Evolutionary conservation across 2,888 invertebrate species (phyloP).

Genomic region (Dryococelus australis): DNA sequence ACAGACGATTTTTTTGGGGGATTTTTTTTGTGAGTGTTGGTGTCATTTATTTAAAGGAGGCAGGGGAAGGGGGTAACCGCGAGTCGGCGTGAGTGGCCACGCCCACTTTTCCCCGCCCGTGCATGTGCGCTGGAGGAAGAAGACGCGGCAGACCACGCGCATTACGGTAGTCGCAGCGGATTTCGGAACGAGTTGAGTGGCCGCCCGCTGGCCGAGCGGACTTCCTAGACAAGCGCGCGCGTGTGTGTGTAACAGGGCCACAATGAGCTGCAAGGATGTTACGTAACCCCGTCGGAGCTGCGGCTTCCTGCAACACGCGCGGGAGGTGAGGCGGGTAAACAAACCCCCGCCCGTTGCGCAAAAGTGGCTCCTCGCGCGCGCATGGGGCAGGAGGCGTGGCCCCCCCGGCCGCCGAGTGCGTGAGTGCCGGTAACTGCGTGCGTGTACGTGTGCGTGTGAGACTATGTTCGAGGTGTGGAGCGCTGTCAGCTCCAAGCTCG

Average conservation of each 20-base stretch:
- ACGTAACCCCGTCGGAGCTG: neutral
- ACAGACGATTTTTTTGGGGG: too few relatives aligned
- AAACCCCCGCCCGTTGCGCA: neutral
- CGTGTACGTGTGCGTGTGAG: neutral
- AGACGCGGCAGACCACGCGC: too few relatives aligned
- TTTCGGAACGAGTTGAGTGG: neutral
- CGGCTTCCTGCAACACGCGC: neutral
- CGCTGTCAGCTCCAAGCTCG: conserved; percentile 77
- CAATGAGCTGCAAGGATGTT: conserved; percentile 16
- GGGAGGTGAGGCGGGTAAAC: neutral
- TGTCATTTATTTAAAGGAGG: neutral
- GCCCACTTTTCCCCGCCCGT: neutral
- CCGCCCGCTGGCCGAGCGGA: too few relatives aligned
- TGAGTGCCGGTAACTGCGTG: neutral
- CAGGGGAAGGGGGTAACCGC: too few relatives aligned
- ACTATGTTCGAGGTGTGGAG: conserved; percentile 86
- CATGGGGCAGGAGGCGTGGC: neutral
- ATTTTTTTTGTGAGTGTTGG: neutral
- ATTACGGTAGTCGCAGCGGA: neutral
- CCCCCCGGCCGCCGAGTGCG: neutral
- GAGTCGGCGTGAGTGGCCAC: neutral
- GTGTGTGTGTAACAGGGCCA: neutral
- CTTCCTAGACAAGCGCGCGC: neutral
- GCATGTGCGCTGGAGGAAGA: too few relatives aligned
- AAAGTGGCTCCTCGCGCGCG: too few relatives aligned